Base-by-base conservation (phyloP, 2,888 invertebrate species). In the Noctua pronuba region DNA sequence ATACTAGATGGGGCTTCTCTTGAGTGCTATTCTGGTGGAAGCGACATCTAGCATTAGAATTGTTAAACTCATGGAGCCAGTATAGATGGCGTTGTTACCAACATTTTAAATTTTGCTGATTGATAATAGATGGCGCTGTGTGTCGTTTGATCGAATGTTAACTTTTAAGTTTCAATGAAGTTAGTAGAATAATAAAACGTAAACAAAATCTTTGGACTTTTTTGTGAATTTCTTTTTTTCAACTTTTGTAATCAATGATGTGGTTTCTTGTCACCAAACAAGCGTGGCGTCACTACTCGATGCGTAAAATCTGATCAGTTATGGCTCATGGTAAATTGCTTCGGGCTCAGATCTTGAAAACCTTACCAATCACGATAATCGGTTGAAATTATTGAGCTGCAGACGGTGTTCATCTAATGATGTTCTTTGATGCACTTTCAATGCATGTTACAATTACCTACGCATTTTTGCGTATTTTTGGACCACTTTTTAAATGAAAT, bases 311-410 rank as follows among this genome's bases (percentile, higher is more conserved):
- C 74, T 67, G 79, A 92, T 91, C 89, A 83, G 90, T 87, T 90
- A 91, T 89, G 89, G 85, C 89, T 87, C 90, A 91, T 89, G 89
- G 85, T 88, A 87, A 90, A 92, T 92, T 86, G 88, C 86, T 87
- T 77, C 76, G 75, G 73, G 88, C 84, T 86, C 87, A 82, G 82
- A 87, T 84, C 84, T 84, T 89, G 79, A 88, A 86, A 78, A 88
- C 79, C 87, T 49, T 78, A 88, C 81, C 87, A 89, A 88, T 89
- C 88, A 83, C 69, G 78, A 79, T 88, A 86, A 89, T 89, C 84
- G 85, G 82, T 90, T 74, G 77, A 82, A 85, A 87, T 89, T 83
- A 88, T 88, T 83, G 76, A 80, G 82, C 60, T 77, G 73, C 82
- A 79, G 64, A 69, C 73, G 80, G 74, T 88, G 73, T 75, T 70